Base-by-base conservation (phyloP, 2,888 invertebrate genomes). In the Prenolepis imparis region DNA sequence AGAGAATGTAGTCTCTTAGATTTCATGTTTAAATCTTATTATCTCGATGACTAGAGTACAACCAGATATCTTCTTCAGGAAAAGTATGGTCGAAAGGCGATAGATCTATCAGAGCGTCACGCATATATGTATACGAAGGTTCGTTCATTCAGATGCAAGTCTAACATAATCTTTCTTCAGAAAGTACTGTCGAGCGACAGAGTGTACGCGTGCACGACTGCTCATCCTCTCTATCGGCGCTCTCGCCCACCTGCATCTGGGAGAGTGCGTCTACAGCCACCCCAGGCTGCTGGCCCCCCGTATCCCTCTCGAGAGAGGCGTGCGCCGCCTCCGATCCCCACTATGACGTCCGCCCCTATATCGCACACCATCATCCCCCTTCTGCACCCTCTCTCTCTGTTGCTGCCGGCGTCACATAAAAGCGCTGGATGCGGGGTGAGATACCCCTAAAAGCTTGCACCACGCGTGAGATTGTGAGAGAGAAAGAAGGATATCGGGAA, bases 281-380 rank as follows among this genome's bases (percentile, higher is more conserved):
- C 87, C 88, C 89, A 84, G 88, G 82, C 85, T 39, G 86, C 86
- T 84, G 89, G 84, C 87, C 84, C 87, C 88, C 48, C 89, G 88
- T 87, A 87, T 82, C 82, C 85, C 87, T 88, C 87, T 88, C 82
- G 86, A 87, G 89, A 91, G 88, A 88, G 91, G 91, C 88, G 92
- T 91, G 92, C 92, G 92, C 92, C 92, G 92, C 92, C 92, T 90
- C 90, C 91, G 74, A 66, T 36, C 89, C 92, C 92, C 92, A 92
- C 92, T 82, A 89, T 82, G 84, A 73, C 88, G 75, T 84, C 91
- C 92, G 90, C 92, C 92, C 91, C 92, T 91, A 90, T 90, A 90
- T 89, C 88, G 90, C 88, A 84, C 85, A 67, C n/a, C 73, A 64
- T n/a, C n/a, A n/a, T 78, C 84, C 70, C 70, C 75, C 70, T 82